phyloP scores from a whole-genome alignment of 2,888 invertebrate genomes.

The Cryptops parisi region DNA sequence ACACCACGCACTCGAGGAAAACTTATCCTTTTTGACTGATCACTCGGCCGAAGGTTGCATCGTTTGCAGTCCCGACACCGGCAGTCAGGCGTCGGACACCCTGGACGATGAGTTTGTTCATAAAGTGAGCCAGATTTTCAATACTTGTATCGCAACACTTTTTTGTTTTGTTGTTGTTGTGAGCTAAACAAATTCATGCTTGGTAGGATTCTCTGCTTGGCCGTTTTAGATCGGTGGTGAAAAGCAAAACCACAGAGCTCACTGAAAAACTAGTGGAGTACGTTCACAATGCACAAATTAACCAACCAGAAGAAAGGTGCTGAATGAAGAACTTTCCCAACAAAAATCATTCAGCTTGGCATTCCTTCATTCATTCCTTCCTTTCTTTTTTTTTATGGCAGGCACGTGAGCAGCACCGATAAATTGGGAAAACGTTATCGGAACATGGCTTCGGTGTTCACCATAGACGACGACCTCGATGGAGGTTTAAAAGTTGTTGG shows the following conservation, averaged over 20 bases:
- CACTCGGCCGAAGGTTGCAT: slow-evolving; percentile 67
- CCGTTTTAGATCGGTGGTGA: slow-evolving; percentile 49
- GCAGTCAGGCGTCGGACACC: too few relatives aligned
- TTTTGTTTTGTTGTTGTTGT: too few relatives aligned
- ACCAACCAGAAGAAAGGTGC: slow-evolving; percentile 44
- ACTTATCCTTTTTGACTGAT: too few relatives aligned
- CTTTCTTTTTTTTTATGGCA: slow-evolving; percentile 19
- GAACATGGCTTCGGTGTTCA: slow-evolving; percentile 82
- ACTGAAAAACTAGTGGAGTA: slow-evolving; percentile 85
- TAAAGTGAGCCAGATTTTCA: too few relatives aligned
- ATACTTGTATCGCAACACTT: too few relatives aligned
- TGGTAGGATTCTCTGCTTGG: slow-evolving; percentile 22
- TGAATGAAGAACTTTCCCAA: too few relatives aligned
- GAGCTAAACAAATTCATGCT: slow-evolving; percentile 5
- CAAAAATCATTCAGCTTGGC: too few relatives aligned
- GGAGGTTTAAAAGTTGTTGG: too few relatives aligned
- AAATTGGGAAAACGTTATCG: slow-evolving; percentile 72
- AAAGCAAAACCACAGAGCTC: slow-evolving; percentile 77
- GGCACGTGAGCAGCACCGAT: slow-evolving; percentile 68
- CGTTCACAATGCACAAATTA: slow-evolving; percentile 65
- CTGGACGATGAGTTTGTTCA: too few relatives aligned
- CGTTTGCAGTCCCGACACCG: slow-evolving; percentile 47
- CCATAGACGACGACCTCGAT: slow-evolving; percentile 77
- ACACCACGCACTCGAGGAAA: too few relatives aligned
- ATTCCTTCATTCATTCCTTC: not conserved